Evolutionary conservation across 2,888 invertebrate genomes (phyloP), one percentile per base, ranked within the genome.

Genomic region (Hyposoter dolosus): DNA sequence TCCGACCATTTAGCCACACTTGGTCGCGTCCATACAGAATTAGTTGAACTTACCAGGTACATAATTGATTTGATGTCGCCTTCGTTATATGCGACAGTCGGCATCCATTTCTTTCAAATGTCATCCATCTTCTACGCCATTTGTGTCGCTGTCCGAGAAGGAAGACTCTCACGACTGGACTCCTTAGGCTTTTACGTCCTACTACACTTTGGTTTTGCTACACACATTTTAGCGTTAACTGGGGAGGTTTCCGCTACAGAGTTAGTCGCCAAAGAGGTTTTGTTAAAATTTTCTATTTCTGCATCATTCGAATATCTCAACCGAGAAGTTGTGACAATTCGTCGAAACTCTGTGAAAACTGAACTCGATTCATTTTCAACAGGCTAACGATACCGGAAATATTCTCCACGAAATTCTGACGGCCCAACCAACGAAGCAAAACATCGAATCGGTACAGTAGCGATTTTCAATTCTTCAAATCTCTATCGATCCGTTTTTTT

Each of bases 381-480:
- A 85, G 85, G 80, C 82, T 2, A 85, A 83, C 79, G 63, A 78
- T 40, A 79, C 82, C 50, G 85, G 76, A 50, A 87, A 78, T 76
- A 28, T 82, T 75, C 72, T 85, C 47, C 88, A 88, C 35, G 60
- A 80, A 65, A 56, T 82, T 68, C 15, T 83, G 47, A 60, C 81
- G 12, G 74, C 63, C 1, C 66, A 69, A 19, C 66, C 76, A 35
- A 72, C 56, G 28, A 43, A 82, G 43, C 35, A 45, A 15, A 60
- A 10, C 47, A 56, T 65, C 9, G 81, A 82, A 28, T 50, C 74
- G 77, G 84, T 87, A 77, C 81, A n/a, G 23, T 45, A 17, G 10
- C 12, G 15, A 9, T 9, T 28, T 2, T 15, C 50, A 10, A 10
- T 23, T 47, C 9, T 45, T 1, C 9, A 45, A 56, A 35, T 43